These are phyloP conservation scores for Drosophila nigritarsus DNA, from an alignment of 2,888 invertebrate genomes.

Conservation along the genomic window DNA sequence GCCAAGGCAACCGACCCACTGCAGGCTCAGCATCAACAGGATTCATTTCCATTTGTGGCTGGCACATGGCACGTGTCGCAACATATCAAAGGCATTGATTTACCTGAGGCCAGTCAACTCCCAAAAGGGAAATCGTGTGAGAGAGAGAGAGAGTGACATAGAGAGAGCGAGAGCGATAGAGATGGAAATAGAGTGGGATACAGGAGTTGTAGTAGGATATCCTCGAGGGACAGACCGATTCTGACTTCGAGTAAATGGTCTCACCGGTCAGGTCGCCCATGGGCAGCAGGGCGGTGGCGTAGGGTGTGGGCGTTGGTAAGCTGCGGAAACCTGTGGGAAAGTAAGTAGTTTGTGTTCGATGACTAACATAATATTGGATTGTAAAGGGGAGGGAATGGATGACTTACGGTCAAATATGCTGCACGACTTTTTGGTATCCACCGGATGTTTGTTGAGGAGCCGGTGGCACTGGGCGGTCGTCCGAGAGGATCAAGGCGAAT, in stretches of 20 bases:
- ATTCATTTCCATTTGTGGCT: slow-evolving; percentile 63
- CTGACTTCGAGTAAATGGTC: slow-evolving; percentile 69
- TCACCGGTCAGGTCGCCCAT: slow-evolving; percentile 85
- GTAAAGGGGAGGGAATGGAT: background rate
- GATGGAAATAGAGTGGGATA: background rate
- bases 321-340: slow-evolving; percentile 82
- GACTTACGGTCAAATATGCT: slow-evolving; percentile 84
- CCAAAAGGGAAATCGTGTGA: slow-evolving; percentile 38
- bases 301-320: slow-evolving; percentile 88
- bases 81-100: slow-evolving; percentile 77
- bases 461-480: slow-evolving; percentile 90
- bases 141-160: background rate
- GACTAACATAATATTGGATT: slow-evolving; percentile 2
- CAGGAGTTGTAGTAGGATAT: slow-evolving; percentile 92
- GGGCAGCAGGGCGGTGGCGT: slow-evolving; percentile 88
- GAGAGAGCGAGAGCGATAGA: background rate
- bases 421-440: slow-evolving; percentile 84
- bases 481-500: slow-evolving; percentile 90
- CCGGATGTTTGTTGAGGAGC: slow-evolving; percentile 91
- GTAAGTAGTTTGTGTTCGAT: slow-evolving; percentile 30
- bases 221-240: slow-evolving; percentile 87
- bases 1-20: slow-evolving; percentile 47
- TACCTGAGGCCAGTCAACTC: slow-evolving; percentile 54
- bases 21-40: slow-evolving; percentile 43
- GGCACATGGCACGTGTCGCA: slow-evolving; percentile 74